phyloP scores from a whole-genome alignment of 2,797 vertebrate species.

The Echiichthys vipera region DNA sequence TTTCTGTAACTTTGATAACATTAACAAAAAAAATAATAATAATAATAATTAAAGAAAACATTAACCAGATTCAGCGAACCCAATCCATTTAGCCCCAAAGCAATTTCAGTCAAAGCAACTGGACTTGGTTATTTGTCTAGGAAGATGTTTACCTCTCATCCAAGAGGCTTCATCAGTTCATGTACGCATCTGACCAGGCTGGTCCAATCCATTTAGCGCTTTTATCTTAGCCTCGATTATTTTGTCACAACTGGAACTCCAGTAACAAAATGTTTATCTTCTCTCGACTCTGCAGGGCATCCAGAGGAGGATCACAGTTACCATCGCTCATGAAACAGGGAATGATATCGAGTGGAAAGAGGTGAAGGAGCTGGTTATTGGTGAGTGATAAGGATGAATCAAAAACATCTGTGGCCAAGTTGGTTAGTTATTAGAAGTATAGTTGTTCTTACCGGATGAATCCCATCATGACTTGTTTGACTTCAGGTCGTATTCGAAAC shows the following conservation, averaged over 20 bases:
- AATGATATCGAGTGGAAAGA: conserved; percentile 96
- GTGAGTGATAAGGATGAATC: conserved; percentile 79
- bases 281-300: conserved; percentile 87
- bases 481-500: conserved; percentile 94
- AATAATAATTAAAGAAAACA: background rate
- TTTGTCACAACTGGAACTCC: background rate
- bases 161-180: no score
- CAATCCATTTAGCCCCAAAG: background rate
- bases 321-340: conserved; percentile 94
- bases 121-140: no score
- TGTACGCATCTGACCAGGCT: no score
- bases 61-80: background rate
- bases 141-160: no score
- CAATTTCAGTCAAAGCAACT: no score
- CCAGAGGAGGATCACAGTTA: conserved; percentile 96
- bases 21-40: background rate
- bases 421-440: background rate
- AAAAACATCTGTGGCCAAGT: background rate
- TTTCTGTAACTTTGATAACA: background rate
- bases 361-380: conserved; percentile 97
- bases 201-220: background rate
- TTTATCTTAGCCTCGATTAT: background rate
- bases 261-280: background rate
- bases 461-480: conserved; percentile 22
- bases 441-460: background rate